phyloP scores from a whole-genome alignment of 23 tunicate species.

The Phallusia fumigata region DNA sequence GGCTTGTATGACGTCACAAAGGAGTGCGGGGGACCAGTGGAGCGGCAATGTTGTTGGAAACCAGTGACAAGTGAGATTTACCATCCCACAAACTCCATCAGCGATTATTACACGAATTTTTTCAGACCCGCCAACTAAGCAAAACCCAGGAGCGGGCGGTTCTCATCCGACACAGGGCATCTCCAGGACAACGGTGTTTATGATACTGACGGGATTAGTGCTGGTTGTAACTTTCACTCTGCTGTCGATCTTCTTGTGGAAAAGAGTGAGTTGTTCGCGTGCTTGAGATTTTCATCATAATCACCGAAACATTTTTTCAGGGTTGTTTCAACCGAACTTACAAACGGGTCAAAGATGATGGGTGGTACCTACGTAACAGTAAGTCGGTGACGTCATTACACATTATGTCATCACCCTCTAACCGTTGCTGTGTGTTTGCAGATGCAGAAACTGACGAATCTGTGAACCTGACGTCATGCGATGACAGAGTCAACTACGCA shows the following conservation, averaged over 20 bases:
- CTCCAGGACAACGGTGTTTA: not conserved
- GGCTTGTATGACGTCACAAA: not conserved
- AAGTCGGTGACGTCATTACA: not conserved
- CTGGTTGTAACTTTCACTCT: not conserved
- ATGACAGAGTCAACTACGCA: slow-evolving; percentile 24
- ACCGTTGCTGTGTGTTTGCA: not conserved
- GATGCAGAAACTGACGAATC: slow-evolving; percentile 24
- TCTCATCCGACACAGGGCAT: not conserved
- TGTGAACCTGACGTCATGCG: slow-evolving; percentile 45
- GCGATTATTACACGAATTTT: not conserved
- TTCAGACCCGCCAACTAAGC: not conserved
- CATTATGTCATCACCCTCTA: not conserved
- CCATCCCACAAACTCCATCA: not conserved
- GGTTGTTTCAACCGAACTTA: not conserved
- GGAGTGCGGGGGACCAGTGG: slow-evolving; percentile 12
- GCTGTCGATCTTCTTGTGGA: not conserved
- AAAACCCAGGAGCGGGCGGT: not conserved
- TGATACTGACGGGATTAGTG: not conserved
- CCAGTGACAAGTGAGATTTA: not conserved
- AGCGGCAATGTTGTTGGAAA: slow-evolving; percentile 10
- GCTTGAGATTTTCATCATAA: too few species aligned
- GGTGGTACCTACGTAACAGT: slow-evolving; percentile 23
- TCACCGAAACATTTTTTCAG: not conserved
- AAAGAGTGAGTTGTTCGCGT: not conserved
- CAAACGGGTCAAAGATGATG: slow-evolving; percentile 10